Evolutionary conservation across 1,140 invertebrate genomes (phyloP).

Genomic region (Hyposmocoma kahamanoa): DNA sequence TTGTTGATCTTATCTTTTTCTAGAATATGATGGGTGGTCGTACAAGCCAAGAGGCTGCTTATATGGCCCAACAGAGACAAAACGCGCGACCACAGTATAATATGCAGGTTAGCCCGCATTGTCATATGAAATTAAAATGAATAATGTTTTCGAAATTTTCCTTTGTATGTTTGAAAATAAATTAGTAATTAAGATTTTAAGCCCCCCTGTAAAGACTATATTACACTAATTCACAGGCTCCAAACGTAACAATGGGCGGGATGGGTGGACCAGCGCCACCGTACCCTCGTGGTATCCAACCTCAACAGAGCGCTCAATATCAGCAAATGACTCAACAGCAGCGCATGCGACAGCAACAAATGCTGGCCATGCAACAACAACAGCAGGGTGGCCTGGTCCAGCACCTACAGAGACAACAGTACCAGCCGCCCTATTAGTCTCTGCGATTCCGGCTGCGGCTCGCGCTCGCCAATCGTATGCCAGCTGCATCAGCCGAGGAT

Average conservation of each 20-base stretch:
- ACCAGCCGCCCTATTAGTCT: constrained; percentile 66
- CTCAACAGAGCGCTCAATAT: constrained; percentile 76
- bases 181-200: too few species aligned
- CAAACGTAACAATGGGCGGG: constrained; percentile 80
- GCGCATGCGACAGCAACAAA: constrained; percentile 77
- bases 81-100: constrained; percentile 63
- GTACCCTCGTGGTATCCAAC: constrained; percentile 68
- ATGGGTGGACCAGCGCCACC: constrained; percentile 78
- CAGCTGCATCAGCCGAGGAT: too few species aligned
- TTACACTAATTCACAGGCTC: too few species aligned
- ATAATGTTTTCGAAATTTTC: neutral
- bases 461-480: too few species aligned
- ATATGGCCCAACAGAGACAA: constrained; percentile 67
- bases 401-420: constrained; percentile 72
- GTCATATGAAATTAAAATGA: constrained; percentile 12
- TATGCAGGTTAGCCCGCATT: constrained; percentile 70
- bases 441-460: neutral
- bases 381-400: constrained; percentile 70
- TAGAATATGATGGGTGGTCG: constrained; percentile 70
- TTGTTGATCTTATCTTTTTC: constrained; percentile 1
- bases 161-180: too few species aligned
- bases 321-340: constrained; percentile 75
- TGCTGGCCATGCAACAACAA: constrained; percentile 75
- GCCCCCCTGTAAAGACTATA: too few species aligned
- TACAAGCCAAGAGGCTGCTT: constrained; percentile 63